Evolutionary conservation across 2,797 vertebrate species (phyloP).

Genomic region (Phrynocephalus forsythii): DNA sequence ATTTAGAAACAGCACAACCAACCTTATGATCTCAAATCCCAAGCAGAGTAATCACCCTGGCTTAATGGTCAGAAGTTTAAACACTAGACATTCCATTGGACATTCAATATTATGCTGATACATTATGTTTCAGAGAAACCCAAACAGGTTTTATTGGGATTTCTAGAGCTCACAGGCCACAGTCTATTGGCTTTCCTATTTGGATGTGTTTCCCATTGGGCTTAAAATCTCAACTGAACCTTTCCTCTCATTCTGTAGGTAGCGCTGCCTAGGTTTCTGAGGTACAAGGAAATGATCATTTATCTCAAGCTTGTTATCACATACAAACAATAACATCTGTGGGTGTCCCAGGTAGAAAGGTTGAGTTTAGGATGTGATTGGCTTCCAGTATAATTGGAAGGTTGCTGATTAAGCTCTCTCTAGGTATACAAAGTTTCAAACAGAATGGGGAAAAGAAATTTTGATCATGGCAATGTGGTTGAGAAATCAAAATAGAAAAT

Average conservation of each 20-base stretch:
- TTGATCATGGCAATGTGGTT: background rate
- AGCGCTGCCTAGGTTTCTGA: background rate
- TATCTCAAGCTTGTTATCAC: background rate
- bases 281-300: background rate
- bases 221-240: background rate
- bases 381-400: background rate
- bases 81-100: too few relatives aligned
- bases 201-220: background rate
- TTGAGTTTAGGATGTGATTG: background rate
- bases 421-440: background rate
- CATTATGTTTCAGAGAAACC: too few relatives aligned
- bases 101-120: too few relatives aligned
- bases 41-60: too few relatives aligned
- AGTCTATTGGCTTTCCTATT: background rate
- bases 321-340: background rate
- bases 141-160: too few relatives aligned
- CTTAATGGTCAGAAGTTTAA: too few relatives aligned
- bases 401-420: background rate
- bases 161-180: too few relatives aligned
- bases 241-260: background rate
- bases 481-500: background rate
- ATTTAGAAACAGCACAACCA: too few relatives aligned
- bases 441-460: background rate
- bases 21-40: too few relatives aligned
- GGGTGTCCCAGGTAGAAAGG: background rate